phyloP scores from a whole-genome alignment of 2,888 invertebrate genomes.

The Nemapogon koenigi region DNA sequence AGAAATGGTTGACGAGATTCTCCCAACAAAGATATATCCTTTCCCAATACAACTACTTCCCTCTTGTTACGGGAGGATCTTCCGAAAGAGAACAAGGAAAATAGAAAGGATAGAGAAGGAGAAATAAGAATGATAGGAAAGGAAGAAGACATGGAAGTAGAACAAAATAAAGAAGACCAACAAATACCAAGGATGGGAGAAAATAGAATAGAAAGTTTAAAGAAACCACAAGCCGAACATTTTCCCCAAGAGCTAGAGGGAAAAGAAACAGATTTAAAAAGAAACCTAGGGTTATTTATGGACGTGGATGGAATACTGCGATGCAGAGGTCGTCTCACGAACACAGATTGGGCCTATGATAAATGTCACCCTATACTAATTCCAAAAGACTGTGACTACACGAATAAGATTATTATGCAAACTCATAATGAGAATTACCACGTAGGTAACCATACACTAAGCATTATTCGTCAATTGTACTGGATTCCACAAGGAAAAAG shows the following conservation, averaged over 20 bases:
- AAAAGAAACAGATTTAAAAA: slow-evolving; percentile 11
- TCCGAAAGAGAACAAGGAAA: not conserved
- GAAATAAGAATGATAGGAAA: not conserved
- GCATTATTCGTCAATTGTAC: slow-evolving; percentile 12
- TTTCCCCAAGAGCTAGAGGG: slow-evolving; percentile 13
- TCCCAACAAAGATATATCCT: no score
- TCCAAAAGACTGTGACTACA: slow-evolving; percentile 13
- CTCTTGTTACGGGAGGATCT: not conserved
- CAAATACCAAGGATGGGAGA: no score
- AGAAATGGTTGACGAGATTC: no score
- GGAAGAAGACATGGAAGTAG: no score
- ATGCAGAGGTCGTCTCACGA: slow-evolving; percentile 13
- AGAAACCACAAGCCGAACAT: slow-evolving; percentile 7
- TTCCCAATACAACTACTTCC: not conserved
- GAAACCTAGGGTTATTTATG: slow-evolving; percentile 13
- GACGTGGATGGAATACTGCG: slow-evolving; percentile 15
- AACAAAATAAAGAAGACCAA: not conserved
- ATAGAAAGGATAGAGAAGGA: not conserved
- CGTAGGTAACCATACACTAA: slow-evolving; percentile 16
- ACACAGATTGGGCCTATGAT: slow-evolving; percentile 12
- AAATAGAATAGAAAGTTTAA: slow-evolving; percentile 5
- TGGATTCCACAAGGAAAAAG: slow-evolving; percentile 17
- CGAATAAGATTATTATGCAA: slow-evolving; percentile 11
- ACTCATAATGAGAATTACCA: slow-evolving; percentile 16
- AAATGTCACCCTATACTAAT: slow-evolving; percentile 12